Base-by-base conservation (phyloP, 1,140 invertebrate genomes). In the Papilio glaucus region DNA sequence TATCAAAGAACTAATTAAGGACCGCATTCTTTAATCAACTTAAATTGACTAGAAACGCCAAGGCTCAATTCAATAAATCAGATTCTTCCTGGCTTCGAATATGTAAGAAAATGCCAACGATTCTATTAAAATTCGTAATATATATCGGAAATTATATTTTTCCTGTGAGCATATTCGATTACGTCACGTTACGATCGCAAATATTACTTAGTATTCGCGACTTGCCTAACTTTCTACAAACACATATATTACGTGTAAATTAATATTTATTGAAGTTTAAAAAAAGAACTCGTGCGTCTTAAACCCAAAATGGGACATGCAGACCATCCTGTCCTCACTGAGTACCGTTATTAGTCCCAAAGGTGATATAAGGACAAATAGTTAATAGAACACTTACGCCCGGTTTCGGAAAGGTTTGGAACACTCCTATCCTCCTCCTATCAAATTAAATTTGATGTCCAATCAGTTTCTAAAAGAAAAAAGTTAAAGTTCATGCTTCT, bases 231-330 rank as follows among this genome's bases (percentile, higher is more conserved):
- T 57, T 57, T 57, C 49, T 57, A 57, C 49, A 26, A 57, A 57
- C 49, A 57, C 49, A 57, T 57, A 57, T 57, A 57, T 26, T n/a
- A 21, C 21, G 24, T 57, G 4, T 57, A 57, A 57, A 57, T 57
- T 57, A 26, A 53, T 53, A 53, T 53, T 57, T 57, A 57, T 57
- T 57, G 21, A 57, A 57, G 49, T 57, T n/a, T n/a, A 57, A 57
- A 53, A 57, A 57, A 53, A 15, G 24, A 26, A 57, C 49, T 57
- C 10, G 18, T 26, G 24, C 18, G 9, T 10, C 9, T 57, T 57
- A 24, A 57, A 57, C 49, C 9, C 21, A 57, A 57, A 49, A 21
- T 21, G 8, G 18, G 45, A 10, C 42, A 53, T 24, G 10, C 42
- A 53, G 18, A 53, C 49, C 0, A 10, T 6, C 18, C 49, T 9